Evolutionary conservation across 1,140 invertebrate species (phyloP).

Genomic region (Metopolophium dirhodum): DNA sequence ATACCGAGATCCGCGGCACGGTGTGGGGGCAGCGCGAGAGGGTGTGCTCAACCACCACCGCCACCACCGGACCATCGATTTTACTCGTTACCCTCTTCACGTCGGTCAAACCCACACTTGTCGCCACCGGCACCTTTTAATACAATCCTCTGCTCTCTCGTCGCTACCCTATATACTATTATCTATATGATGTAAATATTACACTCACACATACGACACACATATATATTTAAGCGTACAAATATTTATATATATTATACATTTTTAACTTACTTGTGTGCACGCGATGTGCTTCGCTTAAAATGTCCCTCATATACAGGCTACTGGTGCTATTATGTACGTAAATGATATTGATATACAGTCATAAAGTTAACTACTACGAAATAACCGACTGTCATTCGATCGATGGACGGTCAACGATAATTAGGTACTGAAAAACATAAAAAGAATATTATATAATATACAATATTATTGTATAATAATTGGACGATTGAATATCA

Average conservation of each 20-base stretch:
- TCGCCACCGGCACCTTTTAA: slow-evolving; percentile 56
- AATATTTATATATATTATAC: slow-evolving; percentile 15
- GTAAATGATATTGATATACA: not conserved
- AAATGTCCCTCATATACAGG: not conserved
- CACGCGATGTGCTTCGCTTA: not conserved
- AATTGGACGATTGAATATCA: not conserved
- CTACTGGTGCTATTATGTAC: not conserved
- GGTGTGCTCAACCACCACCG: slow-evolving; percentile 17
- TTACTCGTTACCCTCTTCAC: slow-evolving; percentile 57
- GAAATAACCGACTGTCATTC: not conserved
- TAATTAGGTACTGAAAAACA: not conserved
- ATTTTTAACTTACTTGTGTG: not conserved
- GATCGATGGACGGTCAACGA: not conserved
- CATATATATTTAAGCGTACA: not conserved
- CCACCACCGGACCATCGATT: slow-evolving; percentile 53
- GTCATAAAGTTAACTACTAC: not conserved
- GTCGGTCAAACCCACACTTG: slow-evolving; percentile 57
- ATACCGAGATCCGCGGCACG: not conserved
- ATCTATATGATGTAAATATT: slow-evolving; percentile 14
- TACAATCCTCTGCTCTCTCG: slow-evolving; percentile 29
- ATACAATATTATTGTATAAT: too few species aligned
- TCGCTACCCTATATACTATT: not conserved
- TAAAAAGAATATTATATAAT: not conserved
- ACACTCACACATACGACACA: not conserved
- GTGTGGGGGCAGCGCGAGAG: not conserved